Evolutionary conservation across 2,888 invertebrate species (phyloP).

Genomic region (Habrosyne pyritoides): DNA sequence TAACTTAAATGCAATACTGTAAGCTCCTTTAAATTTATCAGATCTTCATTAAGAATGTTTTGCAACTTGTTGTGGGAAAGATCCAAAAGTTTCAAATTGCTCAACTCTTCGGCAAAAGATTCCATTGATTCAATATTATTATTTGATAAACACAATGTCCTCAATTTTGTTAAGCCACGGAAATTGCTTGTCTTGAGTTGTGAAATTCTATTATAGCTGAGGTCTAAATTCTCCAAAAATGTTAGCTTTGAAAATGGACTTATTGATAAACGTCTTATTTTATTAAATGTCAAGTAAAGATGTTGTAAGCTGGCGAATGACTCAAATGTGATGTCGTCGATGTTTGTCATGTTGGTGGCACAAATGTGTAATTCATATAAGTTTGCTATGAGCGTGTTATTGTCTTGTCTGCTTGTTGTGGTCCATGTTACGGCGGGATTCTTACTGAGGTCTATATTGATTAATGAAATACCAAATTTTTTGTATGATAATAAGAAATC

Average conservation of each 20-base stretch:
- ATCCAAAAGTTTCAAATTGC: constrained; percentile 90
- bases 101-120: constrained; percentile 90
- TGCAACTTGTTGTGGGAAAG: constrained; percentile 92
- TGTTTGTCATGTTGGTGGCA: constrained; percentile 69
- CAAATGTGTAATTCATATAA: constrained; percentile 74
- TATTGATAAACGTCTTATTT: constrained; percentile 90
- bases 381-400: constrained; percentile 65
- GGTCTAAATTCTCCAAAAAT: constrained; percentile 90
- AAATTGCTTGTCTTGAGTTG: constrained; percentile 92
- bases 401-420: constrained; percentile 50
- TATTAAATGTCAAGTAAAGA: constrained; percentile 89
- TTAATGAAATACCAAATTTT: constrained; percentile 55
- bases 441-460: constrained; percentile 73
- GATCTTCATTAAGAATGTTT: constrained; percentile 89
- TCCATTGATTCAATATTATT: constrained; percentile 92
- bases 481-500: constrained; percentile 64
- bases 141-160: constrained; percentile 91
- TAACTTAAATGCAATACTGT: constrained; percentile 91
- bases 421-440: constrained; percentile 70
- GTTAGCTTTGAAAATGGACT: constrained; percentile 91
- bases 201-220: constrained; percentile 92
- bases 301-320: constrained; percentile 89
- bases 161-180: constrained; percentile 89
- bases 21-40: constrained; percentile 89
- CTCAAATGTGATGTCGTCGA: constrained; percentile 89